phyloP scores from a whole-genome alignment of 2,888 invertebrate species.

The Drosophila gaucha region DNA sequence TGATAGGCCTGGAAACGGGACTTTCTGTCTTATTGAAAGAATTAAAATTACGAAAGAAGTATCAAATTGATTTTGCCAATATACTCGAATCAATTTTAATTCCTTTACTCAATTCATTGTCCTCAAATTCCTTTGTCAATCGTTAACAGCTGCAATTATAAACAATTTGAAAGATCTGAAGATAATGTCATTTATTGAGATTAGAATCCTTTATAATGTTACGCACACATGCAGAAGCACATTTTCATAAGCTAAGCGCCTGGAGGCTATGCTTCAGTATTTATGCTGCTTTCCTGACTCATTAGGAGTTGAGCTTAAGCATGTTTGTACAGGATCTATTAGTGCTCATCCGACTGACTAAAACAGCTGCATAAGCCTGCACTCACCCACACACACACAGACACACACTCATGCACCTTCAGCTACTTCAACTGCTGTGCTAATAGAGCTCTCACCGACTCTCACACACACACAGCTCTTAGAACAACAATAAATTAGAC shows the following conservation, averaged over 20 bases:
- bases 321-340: conserved; percentile 15
- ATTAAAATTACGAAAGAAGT: neutral
- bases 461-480: conserved; percentile 12
- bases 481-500: conserved; percentile 59
- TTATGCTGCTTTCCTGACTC: conserved; percentile 14
- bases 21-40: neutral
- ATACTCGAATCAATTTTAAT: neutral
- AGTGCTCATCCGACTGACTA: conserved; percentile 30
- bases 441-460: conserved; percentile 17
- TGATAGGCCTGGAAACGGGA: neutral
- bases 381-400: neutral
- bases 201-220: neutral
- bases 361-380: conserved; percentile 21
- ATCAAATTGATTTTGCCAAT: neutral
- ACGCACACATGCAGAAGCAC: neutral
- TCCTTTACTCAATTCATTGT: too few species aligned
- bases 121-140: too few species aligned
- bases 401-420: neutral
- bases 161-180: neutral
- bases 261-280: conserved; percentile 4
- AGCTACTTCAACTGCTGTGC: neutral
- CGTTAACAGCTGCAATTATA: too few species aligned
- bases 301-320: conserved; percentile 5
- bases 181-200: neutral
- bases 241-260: neutral